Evolutionary conservation across 2,797 vertebrate species (phyloP), one percentile per base, ranked within the genome.

Genomic region (Ammospiza maritima): DNA sequence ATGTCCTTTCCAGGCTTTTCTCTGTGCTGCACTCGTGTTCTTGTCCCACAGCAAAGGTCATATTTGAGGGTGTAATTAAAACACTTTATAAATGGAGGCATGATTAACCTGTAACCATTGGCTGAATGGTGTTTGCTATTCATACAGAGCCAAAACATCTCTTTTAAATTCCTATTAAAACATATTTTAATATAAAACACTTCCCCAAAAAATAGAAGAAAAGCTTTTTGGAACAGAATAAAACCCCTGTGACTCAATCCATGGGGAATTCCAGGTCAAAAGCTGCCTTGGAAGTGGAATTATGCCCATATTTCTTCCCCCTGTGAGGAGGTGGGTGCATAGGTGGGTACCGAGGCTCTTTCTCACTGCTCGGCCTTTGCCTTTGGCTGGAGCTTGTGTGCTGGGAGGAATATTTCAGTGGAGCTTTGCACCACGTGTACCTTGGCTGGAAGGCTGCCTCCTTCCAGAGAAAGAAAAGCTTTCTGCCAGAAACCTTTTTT

Each of bases 131-230:
- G 5, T 50, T 80, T 26, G 1, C 29, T 50, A 3, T 20, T 20
- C 29, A 6, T 2, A 10, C 29, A 44, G 66, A 16, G 40, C 17
- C 44, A 77, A 71, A 76, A 22, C 5, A 11, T 51, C n/a, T 45
- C 29, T 40, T 77, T 79, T 9, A 65, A 79, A 58, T 45, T 22
- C 13, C 22, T 44, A 9, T n/a, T 47, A 27, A 61, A 67, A 29
- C 0, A 0, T 29, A 19, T n/a, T 51, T 86, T 42, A n/a, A 42
- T 38, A 36, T 19, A 44, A 83, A 79, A 15, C 1, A 2, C 8
- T 69, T 53, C 7, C 32, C 50, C 0, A 32, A 61, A 36, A 74
- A 30, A 11, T 1, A 23, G 10, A 70, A 32, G 13, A 54, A 57
- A 65, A 53, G 7, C 14, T 30, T 34, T 79, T 44, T 25, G n/a